A percentile compares a stretch with the other conserved stretches of the same genome.
phyloP scores from a whole-genome alignment of 1,140 invertebrate genomes.

The Caenorhabditis brenneri region DNA sequence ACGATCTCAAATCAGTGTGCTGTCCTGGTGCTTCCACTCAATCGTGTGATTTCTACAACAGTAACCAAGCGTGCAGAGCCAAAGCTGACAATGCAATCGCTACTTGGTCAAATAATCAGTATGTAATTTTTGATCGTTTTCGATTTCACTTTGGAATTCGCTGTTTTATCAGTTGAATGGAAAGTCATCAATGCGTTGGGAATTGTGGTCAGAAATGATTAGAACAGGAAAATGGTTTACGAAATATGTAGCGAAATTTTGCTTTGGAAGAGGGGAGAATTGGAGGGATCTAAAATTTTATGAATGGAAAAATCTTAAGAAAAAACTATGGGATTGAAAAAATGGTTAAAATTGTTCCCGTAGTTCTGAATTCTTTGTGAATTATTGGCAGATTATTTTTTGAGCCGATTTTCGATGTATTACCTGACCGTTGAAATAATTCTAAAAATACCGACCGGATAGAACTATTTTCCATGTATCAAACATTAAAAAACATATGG shows the following conservation, averaged over 20 bases:
- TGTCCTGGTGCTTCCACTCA: conserved; percentile 33
- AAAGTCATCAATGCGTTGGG: background rate
- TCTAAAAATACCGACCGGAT: too few species aligned
- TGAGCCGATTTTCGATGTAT: too few species aligned
- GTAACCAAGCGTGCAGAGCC: background rate
- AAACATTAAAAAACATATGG: too few species aligned
- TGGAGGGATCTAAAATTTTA: background rate
- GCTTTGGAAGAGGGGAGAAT: too few species aligned
- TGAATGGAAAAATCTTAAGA: too few species aligned
- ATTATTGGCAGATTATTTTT: too few species aligned
- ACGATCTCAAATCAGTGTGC: conserved; percentile 47
- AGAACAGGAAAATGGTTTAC: background rate
- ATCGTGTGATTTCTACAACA: conserved; percentile 41
- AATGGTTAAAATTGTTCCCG: too few species aligned
- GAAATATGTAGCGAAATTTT: background rate
- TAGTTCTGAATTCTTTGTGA: too few species aligned
- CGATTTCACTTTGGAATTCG: background rate
- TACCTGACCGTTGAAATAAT: too few species aligned
- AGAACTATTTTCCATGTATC: too few species aligned
- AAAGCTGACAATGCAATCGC: conserved; percentile 36
- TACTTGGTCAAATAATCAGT: conserved; percentile 26
- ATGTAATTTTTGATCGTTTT: conserved; percentile 13
- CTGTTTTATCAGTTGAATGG: background rate
- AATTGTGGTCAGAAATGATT: background rate
- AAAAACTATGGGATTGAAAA: too few species aligned